Evolutionary conservation across 2,113 vertebrate genomes (phyloP).

Genomic region (Semnornis frantzii): DNA sequence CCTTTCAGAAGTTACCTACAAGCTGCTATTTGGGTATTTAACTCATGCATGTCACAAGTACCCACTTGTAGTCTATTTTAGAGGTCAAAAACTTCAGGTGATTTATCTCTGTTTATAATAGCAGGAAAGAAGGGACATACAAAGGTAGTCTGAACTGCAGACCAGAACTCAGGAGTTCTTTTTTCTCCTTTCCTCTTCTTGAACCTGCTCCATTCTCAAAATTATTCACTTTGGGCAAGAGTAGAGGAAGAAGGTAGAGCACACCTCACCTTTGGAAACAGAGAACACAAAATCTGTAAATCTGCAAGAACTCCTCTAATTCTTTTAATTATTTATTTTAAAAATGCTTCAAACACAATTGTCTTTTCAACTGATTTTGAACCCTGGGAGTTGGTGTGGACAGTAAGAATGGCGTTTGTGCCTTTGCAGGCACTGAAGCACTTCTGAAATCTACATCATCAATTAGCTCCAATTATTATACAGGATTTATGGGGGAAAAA

Average conservation of each 20-base stretch:
- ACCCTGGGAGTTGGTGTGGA: neutral
- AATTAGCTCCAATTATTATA: neutral
- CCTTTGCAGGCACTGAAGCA: neutral
- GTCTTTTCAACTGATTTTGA: constrained; percentile 4
- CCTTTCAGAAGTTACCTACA: neutral
- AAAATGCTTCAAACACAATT: neutral
- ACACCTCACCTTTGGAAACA: neutral
- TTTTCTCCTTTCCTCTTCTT: neutral
- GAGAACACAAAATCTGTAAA: neutral
- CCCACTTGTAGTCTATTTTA: neutral
- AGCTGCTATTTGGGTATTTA: neutral
- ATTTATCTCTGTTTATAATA: neutral
- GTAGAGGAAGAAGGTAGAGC: neutral
- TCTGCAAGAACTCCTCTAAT: neutral
- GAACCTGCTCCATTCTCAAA: neutral
- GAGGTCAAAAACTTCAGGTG: neutral
- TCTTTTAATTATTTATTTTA: neutral
- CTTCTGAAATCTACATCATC: constrained; percentile 1
- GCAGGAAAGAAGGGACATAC: neutral
- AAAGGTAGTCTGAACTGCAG: neutral
- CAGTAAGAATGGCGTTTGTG: neutral
- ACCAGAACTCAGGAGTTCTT: neutral
- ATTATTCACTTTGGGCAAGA: neutral
- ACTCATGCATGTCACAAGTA: neutral
- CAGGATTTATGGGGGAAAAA: neutral